Evolutionary conservation across 2,113 vertebrate genomes (phyloP).

Genomic region (Tragelaphus imberbis): DNA sequence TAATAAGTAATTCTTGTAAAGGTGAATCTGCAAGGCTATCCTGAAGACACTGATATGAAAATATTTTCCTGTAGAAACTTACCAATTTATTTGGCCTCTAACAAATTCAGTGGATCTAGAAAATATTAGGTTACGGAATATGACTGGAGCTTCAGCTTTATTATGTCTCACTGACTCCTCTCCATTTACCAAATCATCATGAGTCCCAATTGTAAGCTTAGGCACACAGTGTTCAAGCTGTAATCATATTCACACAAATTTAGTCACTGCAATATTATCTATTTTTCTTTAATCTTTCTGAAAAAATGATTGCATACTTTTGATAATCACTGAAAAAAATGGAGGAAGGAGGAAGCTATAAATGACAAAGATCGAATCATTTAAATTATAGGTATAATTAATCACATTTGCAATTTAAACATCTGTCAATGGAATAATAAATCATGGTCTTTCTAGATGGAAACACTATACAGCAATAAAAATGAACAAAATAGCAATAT

Average conservation of each 20-base stretch:
- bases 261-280: neutral
- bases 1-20: slow-evolving; percentile 31
- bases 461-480: slow-evolving; percentile 23
- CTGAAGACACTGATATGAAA: neutral
- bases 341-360: neutral
- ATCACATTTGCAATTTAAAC: neutral
- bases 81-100: neutral
- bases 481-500: neutral
- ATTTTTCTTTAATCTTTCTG: neutral
- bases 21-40: neutral
- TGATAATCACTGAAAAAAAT: neutral
- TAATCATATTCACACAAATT: neutral
- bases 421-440: neutral
- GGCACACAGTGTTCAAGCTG: neutral
- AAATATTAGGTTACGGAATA: neutral
- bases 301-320: neutral
- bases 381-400: neutral
- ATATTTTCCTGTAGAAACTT: neutral
- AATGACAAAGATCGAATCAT: neutral
- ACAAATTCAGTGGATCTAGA: neutral
- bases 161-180: neutral
- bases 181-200: neutral
- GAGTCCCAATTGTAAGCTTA: neutral
- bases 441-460: neutral
- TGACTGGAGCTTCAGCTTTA: neutral